Conservation (phyloP, 2,113 vertebrate species). For the Erythrocercus mccallii region DNA sequence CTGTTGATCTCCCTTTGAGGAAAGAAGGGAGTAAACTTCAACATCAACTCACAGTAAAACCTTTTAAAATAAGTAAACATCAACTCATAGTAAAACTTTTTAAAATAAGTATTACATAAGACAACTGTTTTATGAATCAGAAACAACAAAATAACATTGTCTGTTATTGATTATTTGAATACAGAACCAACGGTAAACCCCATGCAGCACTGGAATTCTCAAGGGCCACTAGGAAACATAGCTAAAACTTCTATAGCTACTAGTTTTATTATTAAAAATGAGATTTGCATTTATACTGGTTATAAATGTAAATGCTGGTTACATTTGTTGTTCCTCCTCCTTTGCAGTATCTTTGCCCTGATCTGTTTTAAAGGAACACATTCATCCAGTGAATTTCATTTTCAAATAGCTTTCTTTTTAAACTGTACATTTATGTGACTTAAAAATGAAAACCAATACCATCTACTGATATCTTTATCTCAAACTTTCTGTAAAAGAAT, state of each 20-base stretch:
- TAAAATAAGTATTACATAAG: background rate
- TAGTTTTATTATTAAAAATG: background rate
- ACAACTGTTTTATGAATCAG: background rate
- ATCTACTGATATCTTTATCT: background rate
- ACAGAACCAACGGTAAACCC: background rate
- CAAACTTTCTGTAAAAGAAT: background rate
- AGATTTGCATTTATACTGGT: background rate
- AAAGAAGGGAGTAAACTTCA: background rate
- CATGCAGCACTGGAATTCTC: background rate
- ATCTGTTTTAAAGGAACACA: background rate
- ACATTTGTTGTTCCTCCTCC: background rate
- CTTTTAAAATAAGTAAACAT: background rate
- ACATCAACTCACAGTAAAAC: background rate
- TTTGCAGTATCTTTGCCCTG: background rate
- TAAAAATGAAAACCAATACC: background rate
- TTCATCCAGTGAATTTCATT: background rate
- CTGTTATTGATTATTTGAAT: background rate
- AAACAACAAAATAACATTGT: background rate
- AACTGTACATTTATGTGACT: background rate
- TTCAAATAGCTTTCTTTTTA: background rate
- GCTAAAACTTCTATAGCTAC: background rate
- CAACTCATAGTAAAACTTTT: background rate
- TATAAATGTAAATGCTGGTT: background rate
- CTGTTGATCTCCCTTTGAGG: rapidly evolving
- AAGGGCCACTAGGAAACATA: background rate